Conservation (phyloP, 1,140 invertebrate species). For the Penaeus japonicus region DNA sequence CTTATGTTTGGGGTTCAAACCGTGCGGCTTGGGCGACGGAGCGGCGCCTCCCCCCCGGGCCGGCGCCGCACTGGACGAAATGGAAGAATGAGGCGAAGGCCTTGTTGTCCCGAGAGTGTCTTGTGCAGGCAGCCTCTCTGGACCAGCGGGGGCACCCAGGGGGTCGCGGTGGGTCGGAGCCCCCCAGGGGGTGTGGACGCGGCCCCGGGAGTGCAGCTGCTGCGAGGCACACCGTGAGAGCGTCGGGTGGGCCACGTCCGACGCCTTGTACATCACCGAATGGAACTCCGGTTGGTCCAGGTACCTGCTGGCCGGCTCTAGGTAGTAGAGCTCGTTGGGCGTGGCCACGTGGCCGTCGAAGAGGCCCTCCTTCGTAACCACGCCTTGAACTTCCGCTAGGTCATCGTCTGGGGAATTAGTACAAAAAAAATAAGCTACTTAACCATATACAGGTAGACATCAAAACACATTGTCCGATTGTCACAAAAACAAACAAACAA, state of each 20-base stretch:
- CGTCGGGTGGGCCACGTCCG: constrained; percentile 77
- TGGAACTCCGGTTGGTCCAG: constrained; percentile 68
- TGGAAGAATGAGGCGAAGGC: constrained; percentile 56
- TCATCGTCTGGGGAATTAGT: constrained; percentile 77
- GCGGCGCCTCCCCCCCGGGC: constrained; percentile 7
- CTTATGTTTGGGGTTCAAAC: constrained; percentile 38
- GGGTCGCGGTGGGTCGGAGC: neutral
- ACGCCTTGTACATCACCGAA: constrained; percentile 82
- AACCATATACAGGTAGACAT: no score
- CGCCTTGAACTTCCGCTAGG: constrained; percentile 80
- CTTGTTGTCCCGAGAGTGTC: neutral
- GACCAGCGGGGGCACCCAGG: neutral
- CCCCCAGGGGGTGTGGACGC: constrained; percentile 46
- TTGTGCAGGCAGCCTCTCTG: neutral
- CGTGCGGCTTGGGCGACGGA: constrained; percentile 11
- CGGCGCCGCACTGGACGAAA: constrained; percentile 51
- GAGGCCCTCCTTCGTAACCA: constrained; percentile 84
- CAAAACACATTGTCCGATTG: neutral
- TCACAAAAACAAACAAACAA: neutral
- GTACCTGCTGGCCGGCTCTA: constrained; percentile 77
- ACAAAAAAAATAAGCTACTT: constrained; percentile 7
- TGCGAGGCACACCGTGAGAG: constrained; percentile 68
- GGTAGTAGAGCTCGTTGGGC: constrained; percentile 79
- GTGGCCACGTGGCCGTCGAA: constrained; percentile 89
- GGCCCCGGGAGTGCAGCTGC: constrained; percentile 65